Conservation (phyloP, 2,797 vertebrate genomes). For the Danio kyathit region DNA sequence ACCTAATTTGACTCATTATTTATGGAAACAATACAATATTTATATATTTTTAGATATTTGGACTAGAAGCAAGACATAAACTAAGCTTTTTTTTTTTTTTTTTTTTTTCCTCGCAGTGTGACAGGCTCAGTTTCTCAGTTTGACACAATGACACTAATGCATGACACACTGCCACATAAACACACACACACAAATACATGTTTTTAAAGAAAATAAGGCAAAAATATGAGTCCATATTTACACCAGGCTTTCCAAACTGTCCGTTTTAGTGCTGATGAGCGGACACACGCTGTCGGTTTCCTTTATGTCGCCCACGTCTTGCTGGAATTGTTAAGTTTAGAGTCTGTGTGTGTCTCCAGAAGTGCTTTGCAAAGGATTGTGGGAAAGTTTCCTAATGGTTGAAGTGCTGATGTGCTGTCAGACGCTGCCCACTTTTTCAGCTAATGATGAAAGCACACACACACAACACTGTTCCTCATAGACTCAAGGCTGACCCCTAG, state of each 20-base stretch:
- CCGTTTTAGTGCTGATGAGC: not conserved
- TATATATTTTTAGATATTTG: too few species aligned
- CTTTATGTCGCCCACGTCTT: not conserved
- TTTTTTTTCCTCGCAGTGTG: too few species aligned
- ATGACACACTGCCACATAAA: not conserved
- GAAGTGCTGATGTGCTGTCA: not conserved
- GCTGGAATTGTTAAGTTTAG: not conserved
- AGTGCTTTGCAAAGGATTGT: not conserved
- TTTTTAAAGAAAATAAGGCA: not conserved
- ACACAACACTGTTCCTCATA: not conserved
- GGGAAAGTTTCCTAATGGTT: slow-evolving; percentile 17
- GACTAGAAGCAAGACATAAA: too few species aligned
- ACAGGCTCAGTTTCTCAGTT: too few species aligned
- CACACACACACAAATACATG: not conserved
- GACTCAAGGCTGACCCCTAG: slow-evolving; percentile 58
- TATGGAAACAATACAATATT: too few species aligned
- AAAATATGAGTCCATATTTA: not conserved
- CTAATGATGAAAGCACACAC: not conserved
- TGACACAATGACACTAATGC: not conserved
- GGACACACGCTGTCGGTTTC: not conserved
- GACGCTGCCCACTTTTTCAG: slow-evolving; percentile 17
- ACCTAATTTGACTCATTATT: too few species aligned
- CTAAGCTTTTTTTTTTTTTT: too few species aligned
- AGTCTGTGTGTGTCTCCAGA: not conserved
- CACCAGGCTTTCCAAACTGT: not conserved